Base-by-base conservation (phyloP, 2,888 invertebrate species). In the Tetheella fluctuosa region DNA sequence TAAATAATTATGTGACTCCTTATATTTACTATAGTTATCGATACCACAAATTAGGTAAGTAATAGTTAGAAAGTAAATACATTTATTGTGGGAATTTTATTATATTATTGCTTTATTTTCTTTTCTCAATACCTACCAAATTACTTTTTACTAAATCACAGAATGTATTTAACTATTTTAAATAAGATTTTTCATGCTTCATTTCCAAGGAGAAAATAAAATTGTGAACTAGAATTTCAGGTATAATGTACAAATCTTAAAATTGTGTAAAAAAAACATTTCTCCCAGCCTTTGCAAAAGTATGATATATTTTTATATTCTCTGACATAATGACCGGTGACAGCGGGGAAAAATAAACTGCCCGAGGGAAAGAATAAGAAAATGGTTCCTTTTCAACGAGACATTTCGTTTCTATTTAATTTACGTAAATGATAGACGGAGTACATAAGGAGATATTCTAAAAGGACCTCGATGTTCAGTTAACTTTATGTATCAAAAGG, bases 241-340 rank as follows among this genome's bases (percentile, higher is more conserved):
- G 39, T 39, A 15, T 3, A 15, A 15, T 15, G 37, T 15, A n/a
- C 39, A 39, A n/a, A 39, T 39, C 39, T 39, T 39, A 39, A 39
- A 39, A n/a, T 39, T 39, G n/a, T 39, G 42, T 39, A 39, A 23
- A 55, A 57, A 57, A 52, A 60, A 58, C 37, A 59, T 60, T 62
- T 57, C 52, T 60, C 60, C 57, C 62, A 25, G 59, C 59, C 53
- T 59, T n/a, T 54, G 57, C 59, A 62, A 56, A 58, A 37, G 55
- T 58, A 55, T 59, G 54, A 62, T 68, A 64, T 69, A 80, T 79
- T 80, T 80, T 76, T 39, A 80, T 76, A 78, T 83, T 80, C 73
- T 74, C 73, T 81, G 84, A 82, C 83, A 83, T 85, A 85, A 86
- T 85, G 85, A 85, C 83, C 84, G 83, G 79, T 85, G 86, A 84